Percentiles rank a stretch among this genome's conserved stretches.
These are phyloP conservation scores for Stegodyphus dumicola DNA, from an alignment of 1,140 invertebrate species.

Conservation along the genomic window DNA sequence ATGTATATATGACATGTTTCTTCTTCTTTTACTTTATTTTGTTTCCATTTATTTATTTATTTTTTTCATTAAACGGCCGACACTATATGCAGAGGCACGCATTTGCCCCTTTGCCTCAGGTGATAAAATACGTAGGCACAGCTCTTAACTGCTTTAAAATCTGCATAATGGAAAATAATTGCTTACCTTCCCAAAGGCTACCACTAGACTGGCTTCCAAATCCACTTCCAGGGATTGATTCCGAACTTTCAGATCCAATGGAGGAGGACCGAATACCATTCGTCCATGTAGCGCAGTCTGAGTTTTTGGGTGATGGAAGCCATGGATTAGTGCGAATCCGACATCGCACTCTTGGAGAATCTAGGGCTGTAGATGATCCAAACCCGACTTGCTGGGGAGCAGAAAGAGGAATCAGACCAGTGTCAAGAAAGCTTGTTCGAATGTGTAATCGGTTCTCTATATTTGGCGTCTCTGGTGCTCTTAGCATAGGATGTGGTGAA, in stretches of 20 bases:
- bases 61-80: too few relatives aligned
- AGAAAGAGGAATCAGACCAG: constrained; percentile 3
- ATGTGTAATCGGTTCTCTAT: constrained; percentile 26
- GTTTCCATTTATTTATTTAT: too few relatives aligned
- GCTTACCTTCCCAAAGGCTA: constrained; percentile 49
- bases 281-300: constrained; percentile 20
- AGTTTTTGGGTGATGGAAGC: constrained; percentile 47
- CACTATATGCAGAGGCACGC: too few relatives aligned
- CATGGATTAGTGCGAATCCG: constrained; percentile 57
- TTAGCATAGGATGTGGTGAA: constrained; percentile 25
- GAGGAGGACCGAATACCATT: constrained; percentile 21
- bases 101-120: too few relatives aligned
- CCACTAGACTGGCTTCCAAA: constrained; percentile 58
- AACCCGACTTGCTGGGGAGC: constrained; percentile 10
- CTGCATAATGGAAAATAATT: too few relatives aligned
- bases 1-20: too few relatives aligned
- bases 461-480: constrained; percentile 25
- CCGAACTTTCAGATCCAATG: constrained; percentile 51
- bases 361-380: constrained; percentile 28
- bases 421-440: constrained; percentile 47
- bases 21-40: too few relatives aligned
- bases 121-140: too few relatives aligned
- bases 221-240: constrained; percentile 48
- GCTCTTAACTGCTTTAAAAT: too few relatives aligned
- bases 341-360: constrained; percentile 37